Evolutionary conservation across 1,140 invertebrate genomes (phyloP), one percentile per base, ranked within the genome.

Genomic region (Drepana arcuata): DNA sequence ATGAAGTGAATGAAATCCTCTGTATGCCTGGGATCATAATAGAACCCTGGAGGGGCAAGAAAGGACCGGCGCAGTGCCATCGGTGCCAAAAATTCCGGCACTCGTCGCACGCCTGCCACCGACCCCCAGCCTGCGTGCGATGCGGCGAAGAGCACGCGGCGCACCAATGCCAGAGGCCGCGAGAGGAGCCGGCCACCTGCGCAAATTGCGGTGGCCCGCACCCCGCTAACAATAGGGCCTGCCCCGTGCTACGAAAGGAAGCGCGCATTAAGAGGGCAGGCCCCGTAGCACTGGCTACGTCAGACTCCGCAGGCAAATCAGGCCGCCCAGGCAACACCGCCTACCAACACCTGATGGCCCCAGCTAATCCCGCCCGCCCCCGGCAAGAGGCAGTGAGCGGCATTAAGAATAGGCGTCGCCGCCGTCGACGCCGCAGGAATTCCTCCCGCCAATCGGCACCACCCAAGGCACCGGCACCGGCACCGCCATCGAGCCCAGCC

Each of bases 171-270:
- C 27, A 25, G 0, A 7, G 46, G 0, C 42, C 46, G 0, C 7
- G 16, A 7, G 31, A 29, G n/a, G 25, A 50, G 1, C 36, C 34
- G 0, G 16, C 40, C 5, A 50, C 47, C 0, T 55, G 52, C 26
- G 40, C 37, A 0, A 55, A 55, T 34, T 55, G 51, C 27, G 34
- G 35, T 1, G 47, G 47, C 0, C 23, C 37, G 1, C 52, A 55
- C 30, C 24, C 47, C 0, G 52, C 48, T 2, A 55, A 55, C 31
- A 7, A 40, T 15, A 12, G 12, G 1, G 4, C 10, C 7, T 55
- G 52, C 27, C 38, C 50, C 0, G 38, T 30, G 0, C 33, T 16
- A 11, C 7, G 7, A 0, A 12, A 14, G 11, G 37, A 48, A 14
- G 14, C 29, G 1, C 15, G 38, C 1, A 45, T 5, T 9, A 21